phyloP scores from a whole-genome alignment of 2,797 vertebrate species.

The Phataginus tricuspis region DNA sequence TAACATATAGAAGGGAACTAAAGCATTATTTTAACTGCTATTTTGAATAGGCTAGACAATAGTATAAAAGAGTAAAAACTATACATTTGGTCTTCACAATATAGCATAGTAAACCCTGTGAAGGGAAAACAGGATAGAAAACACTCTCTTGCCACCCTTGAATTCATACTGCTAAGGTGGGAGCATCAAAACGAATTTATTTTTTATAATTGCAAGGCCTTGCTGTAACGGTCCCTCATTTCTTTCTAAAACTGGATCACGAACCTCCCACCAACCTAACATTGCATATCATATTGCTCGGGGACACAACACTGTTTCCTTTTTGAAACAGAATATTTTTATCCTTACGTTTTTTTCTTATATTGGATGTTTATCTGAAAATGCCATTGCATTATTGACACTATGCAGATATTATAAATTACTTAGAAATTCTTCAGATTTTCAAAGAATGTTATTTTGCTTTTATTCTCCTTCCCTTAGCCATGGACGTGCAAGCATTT shows the following conservation, averaged over 20 bases:
- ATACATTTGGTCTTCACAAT: not conserved
- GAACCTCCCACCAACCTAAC: not conserved
- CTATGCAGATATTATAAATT: not conserved
- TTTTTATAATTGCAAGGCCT: constrained; percentile 5
- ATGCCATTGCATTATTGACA: not conserved
- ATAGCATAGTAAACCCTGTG: not conserved
- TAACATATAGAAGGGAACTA: not conserved
- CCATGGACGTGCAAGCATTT: constrained; percentile 97
- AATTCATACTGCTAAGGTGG: not conserved
- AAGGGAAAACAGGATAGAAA: not conserved
- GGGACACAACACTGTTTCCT: not conserved
- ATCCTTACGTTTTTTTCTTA: not conserved
- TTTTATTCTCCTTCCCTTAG: constrained; percentile 84
- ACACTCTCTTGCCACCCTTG: not conserved
- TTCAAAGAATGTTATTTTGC: constrained; percentile 62
- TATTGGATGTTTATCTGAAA: constrained; percentile 42
- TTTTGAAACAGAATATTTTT: constrained; percentile 21
- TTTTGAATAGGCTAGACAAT: not conserved
- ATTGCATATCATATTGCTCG: not conserved
- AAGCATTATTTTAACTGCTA: not conserved
- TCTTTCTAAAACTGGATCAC: not conserved
- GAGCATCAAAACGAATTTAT: not conserved
- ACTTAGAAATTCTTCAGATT: constrained; percentile 20
- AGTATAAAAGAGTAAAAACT: not conserved
- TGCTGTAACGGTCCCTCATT: not conserved